These are phyloP conservation scores for Saxicola maurus DNA, from an alignment of 2,797 vertebrate species.

Conservation along the genomic window DNA sequence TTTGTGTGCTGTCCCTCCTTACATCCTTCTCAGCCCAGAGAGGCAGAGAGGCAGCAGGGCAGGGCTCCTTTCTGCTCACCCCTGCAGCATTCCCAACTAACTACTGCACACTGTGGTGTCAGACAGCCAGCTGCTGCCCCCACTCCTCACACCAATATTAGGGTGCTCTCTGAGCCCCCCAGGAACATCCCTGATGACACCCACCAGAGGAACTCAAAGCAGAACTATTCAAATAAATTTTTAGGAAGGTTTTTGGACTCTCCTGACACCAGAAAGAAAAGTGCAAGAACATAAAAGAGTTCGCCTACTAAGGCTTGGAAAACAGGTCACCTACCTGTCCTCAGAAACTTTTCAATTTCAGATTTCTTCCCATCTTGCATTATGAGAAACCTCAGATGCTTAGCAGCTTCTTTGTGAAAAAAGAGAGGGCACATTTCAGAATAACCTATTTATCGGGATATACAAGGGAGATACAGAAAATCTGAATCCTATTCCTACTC, in stretches of 20 bases:
- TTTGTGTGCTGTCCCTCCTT: background rate
- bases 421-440: background rate
- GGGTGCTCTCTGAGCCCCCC: background rate
- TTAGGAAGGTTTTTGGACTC: background rate
- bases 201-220: background rate
- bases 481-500: background rate
- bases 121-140: background rate
- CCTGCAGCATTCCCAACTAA: background rate
- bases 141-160: background rate
- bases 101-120: rapidly evolving
- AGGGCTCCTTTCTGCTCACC: background rate
- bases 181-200: background rate
- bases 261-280: background rate
- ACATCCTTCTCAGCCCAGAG: background rate
- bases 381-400: background rate
- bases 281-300: background rate
- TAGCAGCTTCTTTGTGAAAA: background rate
- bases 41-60: background rate
- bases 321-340: background rate
- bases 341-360: background rate
- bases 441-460: background rate
- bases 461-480: background rate
- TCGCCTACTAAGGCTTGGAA: background rate
- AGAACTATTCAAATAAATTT: background rate
- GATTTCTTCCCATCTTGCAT: background rate